These are phyloP conservation scores for Epizoanthus stellaris DNA, from an alignment of 92 coral and sea anemone species.

Conservation along the genomic window DNA sequence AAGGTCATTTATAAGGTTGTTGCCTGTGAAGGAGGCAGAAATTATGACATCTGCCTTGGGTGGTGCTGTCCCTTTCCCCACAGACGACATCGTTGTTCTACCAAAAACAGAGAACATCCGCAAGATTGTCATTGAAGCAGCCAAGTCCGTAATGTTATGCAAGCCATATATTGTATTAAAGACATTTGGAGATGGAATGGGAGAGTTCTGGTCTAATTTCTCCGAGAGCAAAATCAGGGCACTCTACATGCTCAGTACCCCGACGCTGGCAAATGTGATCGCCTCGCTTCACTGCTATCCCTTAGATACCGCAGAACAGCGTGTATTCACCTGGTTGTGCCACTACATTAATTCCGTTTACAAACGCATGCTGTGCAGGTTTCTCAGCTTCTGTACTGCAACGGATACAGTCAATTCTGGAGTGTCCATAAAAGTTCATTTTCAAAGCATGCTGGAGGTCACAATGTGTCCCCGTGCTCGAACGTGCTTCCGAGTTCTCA, in stretches of 20 bases:
- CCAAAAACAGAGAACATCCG: slow-evolving; percentile 52
- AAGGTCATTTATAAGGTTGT: slow-evolving; percentile 49
- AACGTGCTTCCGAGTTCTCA: slow-evolving; percentile 54
- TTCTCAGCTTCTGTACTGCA: slow-evolving; percentile 61
- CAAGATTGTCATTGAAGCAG: slow-evolving; percentile 18
- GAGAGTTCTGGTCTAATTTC: slow-evolving; percentile 38
- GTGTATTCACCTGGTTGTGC: slow-evolving; percentile 47
- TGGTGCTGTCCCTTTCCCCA: slow-evolving; percentile 36
- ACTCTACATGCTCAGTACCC: slow-evolving; percentile 46
- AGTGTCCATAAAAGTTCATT: slow-evolving; percentile 33
- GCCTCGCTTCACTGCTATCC: slow-evolving; percentile 24
- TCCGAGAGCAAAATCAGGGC: slow-evolving; percentile 43
- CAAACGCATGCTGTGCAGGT: slow-evolving; percentile 27
- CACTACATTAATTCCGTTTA: slow-evolving; percentile 39
- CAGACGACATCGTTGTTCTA: slow-evolving; percentile 49
- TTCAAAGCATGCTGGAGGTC: slow-evolving; percentile 40
- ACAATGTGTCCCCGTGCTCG: slow-evolving; percentile 52
- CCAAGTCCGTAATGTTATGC: slow-evolving; percentile 47
- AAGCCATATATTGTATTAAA: slow-evolving; percentile 55
- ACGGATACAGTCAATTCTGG: slow-evolving; percentile 49
- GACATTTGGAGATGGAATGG: slow-evolving; percentile 56
- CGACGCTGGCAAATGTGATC: slow-evolving; percentile 21
- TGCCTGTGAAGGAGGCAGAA: slow-evolving; percentile 47
- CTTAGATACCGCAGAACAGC: slow-evolving; percentile 19
- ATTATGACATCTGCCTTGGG: slow-evolving; percentile 1